Conservation (phyloP, 2,888 invertebrate genomes). For the Ormyrus rosae region DNA sequence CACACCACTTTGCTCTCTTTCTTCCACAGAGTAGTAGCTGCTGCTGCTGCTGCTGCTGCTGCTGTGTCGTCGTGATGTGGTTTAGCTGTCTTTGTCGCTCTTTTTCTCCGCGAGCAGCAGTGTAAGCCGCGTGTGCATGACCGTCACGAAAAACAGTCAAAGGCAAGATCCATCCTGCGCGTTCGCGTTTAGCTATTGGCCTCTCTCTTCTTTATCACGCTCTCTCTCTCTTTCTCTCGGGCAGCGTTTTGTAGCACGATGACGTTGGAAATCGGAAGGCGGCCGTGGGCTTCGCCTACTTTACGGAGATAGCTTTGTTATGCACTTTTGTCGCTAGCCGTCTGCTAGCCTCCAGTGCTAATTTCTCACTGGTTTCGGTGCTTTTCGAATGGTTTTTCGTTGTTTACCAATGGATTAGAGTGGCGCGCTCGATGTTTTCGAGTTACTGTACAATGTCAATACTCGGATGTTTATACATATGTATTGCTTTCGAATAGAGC, state of each 20-base stretch:
- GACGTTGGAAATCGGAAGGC: slow-evolving; percentile 1
- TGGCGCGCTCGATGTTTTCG: not conserved
- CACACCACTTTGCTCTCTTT: slow-evolving; percentile 15
- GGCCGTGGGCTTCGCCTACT: not conserved
- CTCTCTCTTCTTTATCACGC: too few species aligned
- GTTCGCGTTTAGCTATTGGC: too few species aligned
- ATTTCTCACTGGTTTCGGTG: not conserved
- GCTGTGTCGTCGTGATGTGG: too few species aligned
- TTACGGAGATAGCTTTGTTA: slow-evolving; percentile 11
- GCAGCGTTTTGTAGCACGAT: not conserved
- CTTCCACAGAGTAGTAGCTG: not conserved
- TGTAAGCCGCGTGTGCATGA: slow-evolving; percentile 13
- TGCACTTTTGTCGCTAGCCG: slow-evolving; percentile 30
- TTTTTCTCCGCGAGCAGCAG: slow-evolving; percentile 11
- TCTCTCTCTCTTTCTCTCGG: slow-evolving; percentile 9
- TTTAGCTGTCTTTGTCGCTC: not conserved
- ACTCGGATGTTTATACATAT: too few species aligned
- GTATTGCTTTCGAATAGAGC: too few species aligned
- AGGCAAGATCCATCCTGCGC: slow-evolving; percentile 22
- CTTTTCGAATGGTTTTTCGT: too few species aligned
- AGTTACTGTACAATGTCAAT: not conserved
- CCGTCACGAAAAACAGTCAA: slow-evolving; percentile 50
- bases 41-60: too few species aligned
- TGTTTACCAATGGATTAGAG: not conserved
- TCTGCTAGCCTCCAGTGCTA: not conserved